Evolutionary conservation across 2,113 vertebrate genomes (phyloP).

Genomic region (Protobothrops mucrosquamatus): DNA sequence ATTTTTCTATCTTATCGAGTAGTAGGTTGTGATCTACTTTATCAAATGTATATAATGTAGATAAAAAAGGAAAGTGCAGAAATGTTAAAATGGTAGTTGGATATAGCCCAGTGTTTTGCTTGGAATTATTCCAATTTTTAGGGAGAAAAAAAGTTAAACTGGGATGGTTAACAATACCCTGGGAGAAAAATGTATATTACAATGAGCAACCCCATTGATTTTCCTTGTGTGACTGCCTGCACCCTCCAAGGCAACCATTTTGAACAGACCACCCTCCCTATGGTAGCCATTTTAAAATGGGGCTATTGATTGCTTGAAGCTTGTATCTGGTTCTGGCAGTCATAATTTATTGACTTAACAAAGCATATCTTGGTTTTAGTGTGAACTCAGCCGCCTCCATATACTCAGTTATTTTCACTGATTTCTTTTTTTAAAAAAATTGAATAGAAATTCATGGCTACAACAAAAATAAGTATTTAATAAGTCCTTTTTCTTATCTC

Average conservation of each 20-base stretch:
- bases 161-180: neutral
- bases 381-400: neutral
- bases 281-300: neutral
- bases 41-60: neutral
- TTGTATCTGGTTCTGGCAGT: neutral
- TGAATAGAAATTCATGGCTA: slow-evolving; percentile 13
- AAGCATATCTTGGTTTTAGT: neutral
- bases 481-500: slow-evolving; percentile 36
- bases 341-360: neutral
- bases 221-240: neutral
- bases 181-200: neutral
- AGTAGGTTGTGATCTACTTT: no score
- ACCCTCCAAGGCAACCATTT: neutral
- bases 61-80: neutral
- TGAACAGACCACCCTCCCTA: neutral
- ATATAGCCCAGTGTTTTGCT: neutral
- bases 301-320: neutral
- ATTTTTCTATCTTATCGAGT: no score
- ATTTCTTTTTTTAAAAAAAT: neutral
- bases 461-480: neutral
- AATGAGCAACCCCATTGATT: neutral
- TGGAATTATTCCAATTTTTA: neutral
- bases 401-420: neutral
- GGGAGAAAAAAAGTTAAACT: neutral
- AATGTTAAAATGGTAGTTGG: neutral